These are phyloP conservation scores for Aspidiotus destructor DNA, from an alignment of 2,888 invertebrate genomes.

Conservation along the genomic window DNA sequence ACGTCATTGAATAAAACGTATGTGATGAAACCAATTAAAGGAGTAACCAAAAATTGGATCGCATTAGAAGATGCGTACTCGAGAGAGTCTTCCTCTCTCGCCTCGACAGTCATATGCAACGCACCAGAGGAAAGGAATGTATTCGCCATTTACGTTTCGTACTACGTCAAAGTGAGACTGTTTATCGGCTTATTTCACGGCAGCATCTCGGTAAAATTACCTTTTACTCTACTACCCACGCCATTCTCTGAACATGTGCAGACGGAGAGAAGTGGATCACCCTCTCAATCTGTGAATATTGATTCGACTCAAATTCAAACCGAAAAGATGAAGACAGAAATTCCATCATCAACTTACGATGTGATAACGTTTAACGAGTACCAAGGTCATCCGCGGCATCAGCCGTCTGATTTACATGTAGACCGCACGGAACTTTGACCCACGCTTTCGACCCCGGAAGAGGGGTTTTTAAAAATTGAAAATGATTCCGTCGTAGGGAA, in stretches of 20 bases:
- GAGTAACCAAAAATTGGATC: slow-evolving; percentile 81
- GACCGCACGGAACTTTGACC: not conserved
- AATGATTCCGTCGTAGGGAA: no score
- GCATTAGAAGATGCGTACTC: slow-evolving; percentile 71
- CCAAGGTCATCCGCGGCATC: slow-evolving; percentile 20
- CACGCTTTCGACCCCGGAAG: not conserved
- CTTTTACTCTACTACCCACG: slow-evolving; percentile 68
- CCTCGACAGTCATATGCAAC: slow-evolving; percentile 49
- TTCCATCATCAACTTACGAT: not conserved
- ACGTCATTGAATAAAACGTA: slow-evolving; percentile 53
- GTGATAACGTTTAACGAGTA: not conserved
- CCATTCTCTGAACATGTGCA: slow-evolving; percentile 39
- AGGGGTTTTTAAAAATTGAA: not conserved
- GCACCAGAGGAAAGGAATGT: slow-evolving; percentile 69
- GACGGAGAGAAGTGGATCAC: not conserved
- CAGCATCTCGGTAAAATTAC: slow-evolving; percentile 65
- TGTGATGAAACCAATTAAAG: slow-evolving; percentile 60
- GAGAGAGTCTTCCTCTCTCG: slow-evolving; percentile 46
- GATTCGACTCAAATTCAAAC: not conserved
- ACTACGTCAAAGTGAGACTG: slow-evolving; percentile 78
- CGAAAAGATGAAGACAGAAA: not conserved
- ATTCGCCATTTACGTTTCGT: slow-evolving; percentile 82
- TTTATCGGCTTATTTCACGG: slow-evolving; percentile 72
- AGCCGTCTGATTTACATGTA: not conserved
- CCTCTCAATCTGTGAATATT: not conserved